These are phyloP conservation scores for Piprites chloris DNA, from an alignment of 2,113 vertebrate species.

Conservation along the genomic window DNA sequence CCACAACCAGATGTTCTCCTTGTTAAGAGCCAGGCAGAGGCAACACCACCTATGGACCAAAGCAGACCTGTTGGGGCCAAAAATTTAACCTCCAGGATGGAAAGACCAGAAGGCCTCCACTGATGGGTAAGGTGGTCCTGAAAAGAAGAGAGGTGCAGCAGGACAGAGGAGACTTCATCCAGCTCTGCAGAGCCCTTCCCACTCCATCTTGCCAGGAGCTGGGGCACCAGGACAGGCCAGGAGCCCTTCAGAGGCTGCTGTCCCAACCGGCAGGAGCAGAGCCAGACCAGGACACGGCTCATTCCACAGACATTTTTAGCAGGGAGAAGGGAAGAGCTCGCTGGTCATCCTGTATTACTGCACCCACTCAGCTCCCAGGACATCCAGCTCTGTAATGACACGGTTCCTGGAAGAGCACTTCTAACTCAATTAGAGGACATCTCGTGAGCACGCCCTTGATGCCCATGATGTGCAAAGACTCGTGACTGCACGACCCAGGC, in stretches of 20 bases:
- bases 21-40: neutral
- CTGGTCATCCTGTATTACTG: neutral
- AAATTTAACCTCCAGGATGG: neutral
- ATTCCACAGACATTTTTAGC: neutral
- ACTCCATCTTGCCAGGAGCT: neutral
- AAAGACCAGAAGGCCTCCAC: neutral
- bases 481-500: neutral
- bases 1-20: neutral
- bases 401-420: slow-evolving; percentile 13
- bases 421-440: neutral
- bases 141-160: neutral
- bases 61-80: rapidly evolving
- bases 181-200: neutral
- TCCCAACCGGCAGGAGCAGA: neutral
- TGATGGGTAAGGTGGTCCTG: neutral
- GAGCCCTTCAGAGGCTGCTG: rapidly evolving
- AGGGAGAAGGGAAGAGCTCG: rapidly evolving
- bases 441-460: neutral
- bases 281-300: neutral
- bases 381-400: neutral
- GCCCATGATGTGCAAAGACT: neutral
- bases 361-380: neutral
- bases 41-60: neutral
- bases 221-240: neutral
- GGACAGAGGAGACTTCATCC: neutral